Evolutionary conservation across 1,140 invertebrate genomes (phyloP).

Genomic region (Liolophura sinensis): DNA sequence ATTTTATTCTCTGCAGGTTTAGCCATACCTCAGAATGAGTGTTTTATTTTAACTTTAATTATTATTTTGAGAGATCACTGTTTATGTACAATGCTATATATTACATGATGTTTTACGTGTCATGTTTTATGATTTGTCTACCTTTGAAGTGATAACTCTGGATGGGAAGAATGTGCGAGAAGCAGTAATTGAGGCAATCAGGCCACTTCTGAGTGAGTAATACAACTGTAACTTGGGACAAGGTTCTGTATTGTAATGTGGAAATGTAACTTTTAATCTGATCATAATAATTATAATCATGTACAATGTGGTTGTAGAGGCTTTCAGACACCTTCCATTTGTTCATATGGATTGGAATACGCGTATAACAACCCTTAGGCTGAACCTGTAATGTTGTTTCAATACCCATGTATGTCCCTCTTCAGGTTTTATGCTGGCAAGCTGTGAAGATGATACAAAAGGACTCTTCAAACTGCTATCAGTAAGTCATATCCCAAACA

Average conservation of each 20-base stretch:
- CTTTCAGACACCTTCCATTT: too few species aligned
- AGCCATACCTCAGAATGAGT: too few species aligned
- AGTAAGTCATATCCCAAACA: constrained; percentile 46
- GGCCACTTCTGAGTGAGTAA: constrained; percentile 59
- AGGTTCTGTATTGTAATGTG: not conserved
- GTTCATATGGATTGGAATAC: too few species aligned
- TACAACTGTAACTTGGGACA: too few species aligned
- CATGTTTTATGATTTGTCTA: constrained; percentile 1
- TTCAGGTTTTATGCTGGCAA: constrained; percentile 61
- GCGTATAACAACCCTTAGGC: too few species aligned
- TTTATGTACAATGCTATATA: too few species aligned
- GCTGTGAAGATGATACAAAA: constrained; percentile 76
- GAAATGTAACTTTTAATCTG: not conserved
- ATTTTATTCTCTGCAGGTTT: too few species aligned
- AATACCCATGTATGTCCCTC: too few species aligned
- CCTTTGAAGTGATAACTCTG: constrained; percentile 33
- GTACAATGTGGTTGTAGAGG: not conserved
- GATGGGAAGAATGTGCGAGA: constrained; percentile 66
- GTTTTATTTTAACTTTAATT: too few species aligned
- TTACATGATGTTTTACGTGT: not conserved
- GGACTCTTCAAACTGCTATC: constrained; percentile 68
- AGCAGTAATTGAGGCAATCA: constrained; percentile 62
- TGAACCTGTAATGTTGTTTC: not conserved
- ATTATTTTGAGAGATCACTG: too few species aligned
- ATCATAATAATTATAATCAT: too few species aligned